Evolutionary conservation across 2,888 invertebrate species (phyloP), one percentile per base, ranked within the genome.

Genomic region (Cantharis lateralis): DNA sequence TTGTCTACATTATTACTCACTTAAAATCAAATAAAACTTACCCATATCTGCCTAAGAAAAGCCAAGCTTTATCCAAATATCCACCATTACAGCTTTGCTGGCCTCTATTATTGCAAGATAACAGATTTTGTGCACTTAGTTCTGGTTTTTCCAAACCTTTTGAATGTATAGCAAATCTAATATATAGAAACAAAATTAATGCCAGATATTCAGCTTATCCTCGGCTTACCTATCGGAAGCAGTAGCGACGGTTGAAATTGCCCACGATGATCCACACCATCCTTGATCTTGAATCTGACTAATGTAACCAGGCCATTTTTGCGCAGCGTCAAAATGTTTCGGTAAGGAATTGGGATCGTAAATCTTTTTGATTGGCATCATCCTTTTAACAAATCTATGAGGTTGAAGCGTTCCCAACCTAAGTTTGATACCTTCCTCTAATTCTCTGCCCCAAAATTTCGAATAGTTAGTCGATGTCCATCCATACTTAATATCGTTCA

Each of bases 241-340:
- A 62, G 96, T 93, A 13, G 93, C 92, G 11, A 94, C 93, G 0
- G 97, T 95, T 0, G 96, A 95, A 24, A 98, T 91, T 0, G 97
- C 98, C 98, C 98, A 98, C 2, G 97, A 98, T 0, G 97, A 93
- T 0, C 95, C 98, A 86, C 98, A 89, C 92, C 92, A 93, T 79
- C 92, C 93, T 88, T 95, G 95, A 87, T 95, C 94, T 4, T 91
- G 89, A 4, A 95, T 88, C 0, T 91, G 92, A 0, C 94, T 92
- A 71, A 98, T 93, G 82, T 91, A 91, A 1, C 90, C 89, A 0
- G 92, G 92, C 98, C 98, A 98, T 71, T 91, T 91, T 0, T 89
- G 86, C 13, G 95, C 89, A 0, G 96, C 90, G 86, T 98, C 96
- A 87, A 98, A 98, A 63, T 90, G 85, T 13, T 86, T 86, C 0